Percentiles rank a stretch among this genome's conserved stretches.
Conservation (phyloP, 1,140 invertebrate genomes). For the Drosophila arizonae region DNA sequence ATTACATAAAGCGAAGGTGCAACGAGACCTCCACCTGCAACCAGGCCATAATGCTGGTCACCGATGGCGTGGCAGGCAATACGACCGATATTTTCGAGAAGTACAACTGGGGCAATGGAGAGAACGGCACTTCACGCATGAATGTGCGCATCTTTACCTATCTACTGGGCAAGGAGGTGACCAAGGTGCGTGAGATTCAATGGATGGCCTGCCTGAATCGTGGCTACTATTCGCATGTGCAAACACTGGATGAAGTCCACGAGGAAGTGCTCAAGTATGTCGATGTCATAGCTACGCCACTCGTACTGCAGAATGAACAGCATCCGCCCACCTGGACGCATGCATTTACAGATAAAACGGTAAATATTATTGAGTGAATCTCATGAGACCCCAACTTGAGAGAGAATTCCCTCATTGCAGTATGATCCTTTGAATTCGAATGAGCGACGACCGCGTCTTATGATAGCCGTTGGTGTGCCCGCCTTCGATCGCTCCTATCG, state of each 20-base stretch:
- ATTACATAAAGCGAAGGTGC: constrained; percentile 85
- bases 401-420: constrained; percentile 25
- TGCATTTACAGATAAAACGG: constrained; percentile 92
- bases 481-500: constrained; percentile 90
- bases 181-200: constrained; percentile 94
- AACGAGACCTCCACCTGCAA: constrained; percentile 89
- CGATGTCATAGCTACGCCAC: constrained; percentile 92
- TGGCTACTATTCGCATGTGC: constrained; percentile 96
- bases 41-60: constrained; percentile 99
- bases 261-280: constrained; percentile 97
- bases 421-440: constrained; percentile 83
- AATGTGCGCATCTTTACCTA: constrained; percentile 98
- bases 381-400: background rate
- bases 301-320: constrained; percentile 89
- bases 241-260: constrained; percentile 95
- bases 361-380: constrained; percentile 65
- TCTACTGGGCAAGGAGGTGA: constrained; percentile 97
- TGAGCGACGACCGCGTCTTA: constrained; percentile 85
- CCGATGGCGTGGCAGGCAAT: constrained; percentile 97
- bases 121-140: constrained; percentile 84
- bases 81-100: constrained; percentile 93
- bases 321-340: constrained; percentile 95
- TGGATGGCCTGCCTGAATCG: constrained; percentile 98
- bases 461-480: constrained; percentile 93
- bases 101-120: constrained; percentile 90